Evolutionary conservation across 2,797 vertebrate genomes (phyloP).

Genomic region (Argyrosomus regius): DNA sequence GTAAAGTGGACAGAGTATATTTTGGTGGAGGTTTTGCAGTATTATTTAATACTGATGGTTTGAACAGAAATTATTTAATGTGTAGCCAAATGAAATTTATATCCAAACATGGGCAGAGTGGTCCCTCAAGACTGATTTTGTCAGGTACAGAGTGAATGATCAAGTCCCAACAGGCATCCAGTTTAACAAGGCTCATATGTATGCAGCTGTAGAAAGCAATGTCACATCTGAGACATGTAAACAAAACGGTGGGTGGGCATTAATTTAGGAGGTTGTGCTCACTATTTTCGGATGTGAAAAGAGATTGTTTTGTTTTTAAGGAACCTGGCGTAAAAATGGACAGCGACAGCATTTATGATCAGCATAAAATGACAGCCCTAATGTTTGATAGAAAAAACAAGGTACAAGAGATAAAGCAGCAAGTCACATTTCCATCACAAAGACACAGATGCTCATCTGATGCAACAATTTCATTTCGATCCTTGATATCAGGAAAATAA

Average conservation of each 20-base stretch:
- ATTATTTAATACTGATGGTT: slow-evolving; percentile 10
- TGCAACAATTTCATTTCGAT: slow-evolving; percentile 74
- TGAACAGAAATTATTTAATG: slow-evolving; percentile 20
- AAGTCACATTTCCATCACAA: slow-evolving; percentile 83
- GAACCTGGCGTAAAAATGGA: slow-evolving; percentile 59
- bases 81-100: slow-evolving; percentile 19
- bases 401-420: slow-evolving; percentile 81
- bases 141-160: slow-evolving; percentile 43
- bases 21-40: slow-evolving; percentile 36
- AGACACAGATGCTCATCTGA: slow-evolving; percentile 80
- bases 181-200: slow-evolving; percentile 42
- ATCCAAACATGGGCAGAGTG: slow-evolving; percentile 40
- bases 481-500: slow-evolving; percentile 72
- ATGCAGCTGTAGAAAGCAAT: slow-evolving; percentile 47
- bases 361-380: slow-evolving; percentile 79
- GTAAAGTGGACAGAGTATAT: slow-evolving; percentile 25
- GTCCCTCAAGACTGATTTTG: slow-evolving; percentile 52
- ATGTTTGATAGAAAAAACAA: slow-evolving; percentile 78
- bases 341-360: slow-evolving; percentile 76
- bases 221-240: slow-evolving; percentile 59
- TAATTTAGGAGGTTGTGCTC: slow-evolving; percentile 47
- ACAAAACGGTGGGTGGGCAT: slow-evolving; percentile 39
- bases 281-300: slow-evolving; percentile 23
- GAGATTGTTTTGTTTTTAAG: slow-evolving; percentile 41
- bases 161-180: slow-evolving; percentile 38